Percentiles rank a stretch among this genome's conserved stretches.
Conservation (phyloP, 2,888 invertebrate species). For the Ornithoptera alexandrae region DNA sequence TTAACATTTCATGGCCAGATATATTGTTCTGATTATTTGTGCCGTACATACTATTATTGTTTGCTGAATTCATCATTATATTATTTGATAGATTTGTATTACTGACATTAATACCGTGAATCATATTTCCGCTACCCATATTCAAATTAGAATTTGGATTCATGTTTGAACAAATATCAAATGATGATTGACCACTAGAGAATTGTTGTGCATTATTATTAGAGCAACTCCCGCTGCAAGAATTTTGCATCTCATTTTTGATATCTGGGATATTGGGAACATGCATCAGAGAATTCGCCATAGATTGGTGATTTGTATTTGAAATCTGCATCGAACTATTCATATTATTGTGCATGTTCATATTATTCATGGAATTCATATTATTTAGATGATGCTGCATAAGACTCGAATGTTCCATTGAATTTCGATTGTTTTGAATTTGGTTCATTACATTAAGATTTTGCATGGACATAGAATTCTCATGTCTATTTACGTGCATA, state of each 20-base stretch:
- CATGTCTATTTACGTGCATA: constrained; percentile 68
- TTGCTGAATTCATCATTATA: constrained; percentile 67
- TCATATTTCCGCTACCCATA: constrained; percentile 59
- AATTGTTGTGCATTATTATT: constrained; percentile 65
- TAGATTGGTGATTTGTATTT: constrained; percentile 61
- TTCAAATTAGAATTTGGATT: constrained; percentile 59
- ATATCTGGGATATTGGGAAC: constrained; percentile 72
- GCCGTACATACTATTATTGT: constrained; percentile 60
- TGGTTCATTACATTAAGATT: constrained; percentile 68
- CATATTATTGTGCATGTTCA: constrained; percentile 67
- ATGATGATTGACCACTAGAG: constrained; percentile 58
- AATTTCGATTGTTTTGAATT: constrained; percentile 65
- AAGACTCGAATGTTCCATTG: constrained; percentile 67
- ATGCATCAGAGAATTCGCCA: constrained; percentile 69
- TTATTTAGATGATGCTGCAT: constrained; percentile 73
- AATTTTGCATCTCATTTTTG: constrained; percentile 71
- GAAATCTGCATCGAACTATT: constrained; percentile 67
- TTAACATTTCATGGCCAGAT: constrained; percentile 65
- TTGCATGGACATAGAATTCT: constrained; percentile 65
- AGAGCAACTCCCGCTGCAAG: constrained; percentile 70
- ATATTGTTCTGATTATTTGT: constrained; percentile 56
- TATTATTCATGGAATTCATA: constrained; percentile 60
- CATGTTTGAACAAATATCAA: constrained; percentile 69
- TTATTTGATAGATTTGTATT: constrained; percentile 62
- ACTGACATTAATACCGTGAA: constrained; percentile 66